Percentiles rank a stretch among this genome's conserved stretches.
These are phyloP conservation scores for Coleophora deauratella DNA, from an alignment of 2,888 invertebrate species.

Conservation along the genomic window DNA sequence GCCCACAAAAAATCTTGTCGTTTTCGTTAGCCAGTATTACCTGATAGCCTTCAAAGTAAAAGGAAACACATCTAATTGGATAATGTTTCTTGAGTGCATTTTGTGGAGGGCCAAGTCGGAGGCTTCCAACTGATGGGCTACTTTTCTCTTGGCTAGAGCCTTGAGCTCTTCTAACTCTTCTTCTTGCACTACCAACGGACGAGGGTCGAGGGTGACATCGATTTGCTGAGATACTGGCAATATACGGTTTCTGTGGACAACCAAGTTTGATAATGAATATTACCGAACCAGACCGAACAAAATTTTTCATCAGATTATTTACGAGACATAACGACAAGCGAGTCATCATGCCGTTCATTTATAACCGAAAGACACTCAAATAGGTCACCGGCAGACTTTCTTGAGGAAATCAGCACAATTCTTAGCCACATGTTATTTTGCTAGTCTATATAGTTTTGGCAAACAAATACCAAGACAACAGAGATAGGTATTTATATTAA, in stretches of 20 bases:
- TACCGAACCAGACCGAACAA: no score
- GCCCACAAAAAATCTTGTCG: no score
- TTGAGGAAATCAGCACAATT: no score
- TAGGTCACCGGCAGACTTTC: no score
- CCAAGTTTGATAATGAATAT: no score
- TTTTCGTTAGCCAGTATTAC: conserved; percentile 31
- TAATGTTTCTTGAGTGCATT: conserved; percentile 78
- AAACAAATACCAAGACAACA: no score
- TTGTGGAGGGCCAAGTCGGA: conserved; percentile 77
- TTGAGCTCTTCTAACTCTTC: conserved; percentile 74
- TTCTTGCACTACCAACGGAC: conserved; percentile 77
- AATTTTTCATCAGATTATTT: conserved; percentile 59
- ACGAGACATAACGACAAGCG: no score
- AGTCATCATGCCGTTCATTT: no score
- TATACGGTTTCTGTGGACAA: conserved; percentile 60
- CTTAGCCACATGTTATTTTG: no score
- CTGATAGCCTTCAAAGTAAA: conserved; percentile 74
- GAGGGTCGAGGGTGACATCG: conserved; percentile 78
- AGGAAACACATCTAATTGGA: conserved; percentile 78
- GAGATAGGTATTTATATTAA: no score
- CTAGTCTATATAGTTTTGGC: no score
- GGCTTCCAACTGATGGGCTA: conserved; percentile 81
- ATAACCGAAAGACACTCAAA: no score
- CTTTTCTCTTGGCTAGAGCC: conserved; percentile 76
- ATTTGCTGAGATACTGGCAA: conserved; percentile 77